Conservation (phyloP, 2,888 invertebrate species). For the Microctonus brassicae region DNA sequence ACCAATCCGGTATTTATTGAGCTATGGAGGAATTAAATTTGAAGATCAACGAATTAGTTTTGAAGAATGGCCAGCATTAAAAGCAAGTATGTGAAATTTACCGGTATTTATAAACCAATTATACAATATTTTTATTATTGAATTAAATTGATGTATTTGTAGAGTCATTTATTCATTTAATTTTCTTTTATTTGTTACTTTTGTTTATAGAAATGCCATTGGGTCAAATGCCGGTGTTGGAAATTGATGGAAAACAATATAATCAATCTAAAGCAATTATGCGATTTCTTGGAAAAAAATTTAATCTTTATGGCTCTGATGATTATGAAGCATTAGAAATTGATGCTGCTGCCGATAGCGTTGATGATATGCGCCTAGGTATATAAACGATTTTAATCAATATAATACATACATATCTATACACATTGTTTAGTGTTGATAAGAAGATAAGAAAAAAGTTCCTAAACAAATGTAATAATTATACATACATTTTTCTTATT, state of each 20-base stretch:
- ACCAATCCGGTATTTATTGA: conserved; percentile 63
- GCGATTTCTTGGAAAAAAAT: conserved; percentile 71
- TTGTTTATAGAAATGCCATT: conserved; percentile 67
- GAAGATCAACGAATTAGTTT: conserved; percentile 65
- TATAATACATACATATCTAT: too few species aligned
- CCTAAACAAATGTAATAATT: not conserved
- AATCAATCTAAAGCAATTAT: conserved; percentile 71
- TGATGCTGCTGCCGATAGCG: conserved; percentile 70
- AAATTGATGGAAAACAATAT: conserved; percentile 69
- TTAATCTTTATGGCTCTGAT: conserved; percentile 70
- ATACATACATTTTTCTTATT: not conserved
- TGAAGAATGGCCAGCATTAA: conserved; percentile 59
- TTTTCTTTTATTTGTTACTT: too few species aligned
- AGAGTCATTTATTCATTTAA: too few species aligned
- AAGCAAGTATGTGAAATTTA: conserved; percentile 51
- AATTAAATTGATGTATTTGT: not conserved
- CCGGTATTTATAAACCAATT: not conserved
- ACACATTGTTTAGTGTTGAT: too few species aligned
- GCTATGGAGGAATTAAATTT: conserved; percentile 64
- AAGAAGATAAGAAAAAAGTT: too few species aligned
- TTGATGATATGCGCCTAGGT: conserved; percentile 72
- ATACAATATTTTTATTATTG: not conserved
- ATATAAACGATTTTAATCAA: conserved; percentile 55
- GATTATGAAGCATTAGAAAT: conserved; percentile 71
- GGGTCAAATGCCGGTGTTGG: conserved; percentile 70